These are phyloP conservation scores for Argyrosomus regius DNA, from an alignment of 2,797 vertebrate genomes.

Conservation along the genomic window DNA sequence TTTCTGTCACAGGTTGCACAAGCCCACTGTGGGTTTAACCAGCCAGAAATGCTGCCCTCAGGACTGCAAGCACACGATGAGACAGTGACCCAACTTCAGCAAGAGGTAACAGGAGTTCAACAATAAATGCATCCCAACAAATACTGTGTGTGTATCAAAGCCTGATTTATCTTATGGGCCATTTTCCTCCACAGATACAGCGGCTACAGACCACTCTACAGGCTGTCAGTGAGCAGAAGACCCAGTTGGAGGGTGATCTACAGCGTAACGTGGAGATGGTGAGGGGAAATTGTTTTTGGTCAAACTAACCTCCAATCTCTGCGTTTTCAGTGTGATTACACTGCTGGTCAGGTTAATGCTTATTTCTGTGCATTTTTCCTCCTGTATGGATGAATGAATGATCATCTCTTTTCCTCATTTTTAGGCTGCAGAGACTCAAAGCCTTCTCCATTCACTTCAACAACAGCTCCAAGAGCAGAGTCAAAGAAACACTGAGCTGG, in stretches of 20 bases:
- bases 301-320: neutral
- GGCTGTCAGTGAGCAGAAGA: constrained; percentile 40
- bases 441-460: constrained; percentile 30
- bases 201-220: constrained; percentile 29
- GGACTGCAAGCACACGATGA: constrained; percentile 8
- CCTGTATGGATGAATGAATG: too few relatives aligned
- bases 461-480: constrained; percentile 47
- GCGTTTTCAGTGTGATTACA: neutral
- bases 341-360: neutral
- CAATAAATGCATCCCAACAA: neutral
- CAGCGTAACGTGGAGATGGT: constrained; percentile 33
- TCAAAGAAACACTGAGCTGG: constrained; percentile 26
- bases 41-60: constrained; percentile 5
- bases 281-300: neutral
- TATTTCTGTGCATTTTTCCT: neutral
- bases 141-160: neutral
- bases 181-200: neutral
- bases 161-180: neutral
- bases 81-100: constrained; percentile 20
- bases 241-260: constrained; percentile 38
- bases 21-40: constrained; percentile 1
- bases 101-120: constrained; percentile 21
- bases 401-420: neutral
- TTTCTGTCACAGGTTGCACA: neutral
- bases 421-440: constrained; percentile 44